Percentiles rank a stretch among this genome's conserved stretches.
phyloP scores from a whole-genome alignment of 1,140 invertebrate species.

The Brachionus sp. region DNA sequence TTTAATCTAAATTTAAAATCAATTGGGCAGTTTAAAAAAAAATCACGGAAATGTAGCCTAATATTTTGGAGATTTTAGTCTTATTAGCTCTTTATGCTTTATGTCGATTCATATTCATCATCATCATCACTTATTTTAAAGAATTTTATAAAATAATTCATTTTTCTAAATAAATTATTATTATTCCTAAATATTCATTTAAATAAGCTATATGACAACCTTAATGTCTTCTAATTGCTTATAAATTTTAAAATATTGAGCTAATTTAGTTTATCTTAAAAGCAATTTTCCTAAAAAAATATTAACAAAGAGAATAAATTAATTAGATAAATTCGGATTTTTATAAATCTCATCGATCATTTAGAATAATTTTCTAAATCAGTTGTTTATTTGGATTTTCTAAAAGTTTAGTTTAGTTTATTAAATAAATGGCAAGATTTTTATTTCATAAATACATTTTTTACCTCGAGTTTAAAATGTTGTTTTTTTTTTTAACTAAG shows the following conservation, averaged over 20 bases:
- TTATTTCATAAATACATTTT: too few species aligned
- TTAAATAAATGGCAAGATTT: too few species aligned
- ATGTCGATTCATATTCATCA: conserved; percentile 8
- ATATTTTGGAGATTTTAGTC: neutral
- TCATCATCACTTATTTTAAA: neutral
- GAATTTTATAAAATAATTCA: neutral
- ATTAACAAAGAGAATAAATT: too few species aligned
- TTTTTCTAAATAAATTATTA: neutral
- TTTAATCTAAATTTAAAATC: neutral
- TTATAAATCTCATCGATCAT: too few species aligned
- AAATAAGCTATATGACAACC: neutral
- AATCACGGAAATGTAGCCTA: neutral
- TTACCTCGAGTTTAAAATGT: too few species aligned
- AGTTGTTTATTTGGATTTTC: too few species aligned
- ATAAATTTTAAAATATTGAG: neutral
- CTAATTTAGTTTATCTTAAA: neutral
- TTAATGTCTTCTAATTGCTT: neutral
- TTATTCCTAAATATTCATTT: neutral
- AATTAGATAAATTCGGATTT: too few species aligned
- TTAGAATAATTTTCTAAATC: too few species aligned
- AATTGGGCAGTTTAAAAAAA: neutral
- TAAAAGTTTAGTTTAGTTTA: too few species aligned
- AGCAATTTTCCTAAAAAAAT: neutral
- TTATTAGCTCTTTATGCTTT: neutral
- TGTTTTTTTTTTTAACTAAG: too few species aligned